Evolutionary conservation across 2,888 invertebrate species (phyloP).

Genomic region (Balanococcus diminutus): DNA sequence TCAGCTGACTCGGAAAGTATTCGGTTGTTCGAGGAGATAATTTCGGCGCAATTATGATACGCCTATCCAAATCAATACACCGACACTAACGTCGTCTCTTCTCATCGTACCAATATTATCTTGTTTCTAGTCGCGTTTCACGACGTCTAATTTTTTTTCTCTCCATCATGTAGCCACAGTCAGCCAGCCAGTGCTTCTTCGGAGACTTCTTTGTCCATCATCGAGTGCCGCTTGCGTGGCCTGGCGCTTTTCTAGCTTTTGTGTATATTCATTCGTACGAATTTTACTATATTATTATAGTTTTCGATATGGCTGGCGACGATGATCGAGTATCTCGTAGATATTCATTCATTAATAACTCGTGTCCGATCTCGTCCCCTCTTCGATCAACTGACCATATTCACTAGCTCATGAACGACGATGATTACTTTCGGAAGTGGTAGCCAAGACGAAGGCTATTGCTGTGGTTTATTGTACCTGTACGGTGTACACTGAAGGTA

Average conservation of each 20-base stretch:
- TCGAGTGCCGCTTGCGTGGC: neutral
- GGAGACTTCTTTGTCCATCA: neutral
- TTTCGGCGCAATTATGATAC: conserved; percentile 11
- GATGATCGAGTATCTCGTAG: neutral
- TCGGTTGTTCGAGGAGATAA: neutral
- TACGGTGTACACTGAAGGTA: neutral
- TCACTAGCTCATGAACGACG: neutral
- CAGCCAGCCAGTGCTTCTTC: no score
- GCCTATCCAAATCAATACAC: conserved; percentile 19
- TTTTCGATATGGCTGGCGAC: conserved; percentile 20
- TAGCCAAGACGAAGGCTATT: neutral
- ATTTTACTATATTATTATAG: neutral
- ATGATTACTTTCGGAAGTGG: conserved; percentile 15
- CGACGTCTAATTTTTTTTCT: neutral
- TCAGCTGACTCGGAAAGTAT: conserved; percentile 48
- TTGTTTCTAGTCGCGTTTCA: neutral
- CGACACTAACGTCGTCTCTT: neutral
- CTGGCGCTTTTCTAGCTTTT: neutral
- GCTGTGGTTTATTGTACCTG: neutral
- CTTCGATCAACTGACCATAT: neutral
- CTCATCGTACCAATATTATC: conserved; percentile 6
- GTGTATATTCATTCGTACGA: conserved; percentile 19
- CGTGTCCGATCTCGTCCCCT: neutral
- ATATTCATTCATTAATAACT: conserved; percentile 22
- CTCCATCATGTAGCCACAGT: no score